Conservation (phyloP, 1,140 invertebrate species). For the Panulirus ornatus region DNA sequence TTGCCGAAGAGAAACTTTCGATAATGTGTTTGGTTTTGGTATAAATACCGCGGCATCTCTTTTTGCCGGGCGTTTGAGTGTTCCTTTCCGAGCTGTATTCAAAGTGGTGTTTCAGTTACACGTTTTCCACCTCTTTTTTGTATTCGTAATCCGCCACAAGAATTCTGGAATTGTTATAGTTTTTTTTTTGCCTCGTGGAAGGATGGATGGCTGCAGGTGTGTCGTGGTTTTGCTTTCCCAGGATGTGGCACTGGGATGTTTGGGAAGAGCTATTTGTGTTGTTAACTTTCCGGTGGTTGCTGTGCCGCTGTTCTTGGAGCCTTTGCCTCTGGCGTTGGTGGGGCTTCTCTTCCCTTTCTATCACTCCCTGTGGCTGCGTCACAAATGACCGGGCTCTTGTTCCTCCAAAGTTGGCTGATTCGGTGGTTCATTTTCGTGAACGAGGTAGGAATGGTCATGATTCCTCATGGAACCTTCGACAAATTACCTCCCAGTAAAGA, state of each 20-base stretch:
- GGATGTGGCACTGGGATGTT: neutral
- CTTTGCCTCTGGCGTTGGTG: too few species aligned
- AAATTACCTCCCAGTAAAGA: too few species aligned
- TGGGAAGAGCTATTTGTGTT: constrained; percentile 16
- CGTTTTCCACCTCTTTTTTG: neutral
- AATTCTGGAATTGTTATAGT: neutral
- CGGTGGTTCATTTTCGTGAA: too few species aligned
- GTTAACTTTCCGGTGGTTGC: constrained; percentile 20
- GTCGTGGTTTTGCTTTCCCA: neutral
- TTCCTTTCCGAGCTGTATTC: too few species aligned
- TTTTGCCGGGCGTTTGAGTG: neutral
- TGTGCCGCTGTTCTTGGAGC: too few species aligned
- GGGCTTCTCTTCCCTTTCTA: constrained; percentile 10
- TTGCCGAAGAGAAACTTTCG: neutral
- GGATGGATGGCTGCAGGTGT: too few species aligned
- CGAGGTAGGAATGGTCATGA: too few species aligned
- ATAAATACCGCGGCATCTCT: neutral
- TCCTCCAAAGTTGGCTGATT: too few species aligned
- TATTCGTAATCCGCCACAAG: too few species aligned
- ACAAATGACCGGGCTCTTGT: neutral
- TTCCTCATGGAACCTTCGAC: too few species aligned
- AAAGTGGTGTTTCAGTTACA: neutral
- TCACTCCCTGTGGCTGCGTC: neutral
- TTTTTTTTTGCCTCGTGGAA: too few species aligned
- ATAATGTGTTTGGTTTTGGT: constrained; percentile 2